Percentiles rank a stretch among this genome's conserved stretches.
Conservation (phyloP, 2,888 invertebrate species). For the Tiphia femorata region DNA sequence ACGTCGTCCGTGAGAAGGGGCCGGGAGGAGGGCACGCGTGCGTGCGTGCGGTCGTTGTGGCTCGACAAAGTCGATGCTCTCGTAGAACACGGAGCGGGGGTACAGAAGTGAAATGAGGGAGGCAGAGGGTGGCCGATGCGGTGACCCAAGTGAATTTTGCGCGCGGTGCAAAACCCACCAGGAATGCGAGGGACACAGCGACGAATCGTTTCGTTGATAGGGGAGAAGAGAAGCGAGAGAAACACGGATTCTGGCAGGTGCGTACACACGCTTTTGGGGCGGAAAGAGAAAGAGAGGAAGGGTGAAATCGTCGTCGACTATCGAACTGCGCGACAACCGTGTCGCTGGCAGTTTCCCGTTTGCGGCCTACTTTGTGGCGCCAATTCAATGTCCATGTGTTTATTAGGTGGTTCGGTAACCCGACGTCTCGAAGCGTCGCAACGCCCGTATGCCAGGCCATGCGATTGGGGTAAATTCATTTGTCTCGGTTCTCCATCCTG, state of each 20-base stretch:
- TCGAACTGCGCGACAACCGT: constrained; percentile 52
- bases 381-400: constrained; percentile 50
- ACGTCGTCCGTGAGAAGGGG: too few species aligned
- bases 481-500: too few species aligned
- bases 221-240: neutral
- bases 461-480: too few species aligned
- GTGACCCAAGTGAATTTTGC: constrained; percentile 53
- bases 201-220: neutral
- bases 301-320: constrained; percentile 31
- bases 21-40: constrained; percentile 7
- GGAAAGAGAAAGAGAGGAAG: constrained; percentile 7
- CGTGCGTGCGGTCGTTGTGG: constrained; percentile 5
- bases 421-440: too few species aligned
- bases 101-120: neutral
- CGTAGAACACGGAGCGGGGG: neutral
- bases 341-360: constrained; percentile 55
- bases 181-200: constrained; percentile 41
- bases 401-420: constrained; percentile 42
- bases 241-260: neutral
- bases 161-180: constrained; percentile 48
- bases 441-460: too few species aligned
- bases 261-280: neutral
- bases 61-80: neutral
- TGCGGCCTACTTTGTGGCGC: constrained; percentile 56
- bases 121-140: constrained; percentile 34